Base-by-base conservation (phyloP, 2,888 invertebrate species). In the Anaspis maculata region DNA sequence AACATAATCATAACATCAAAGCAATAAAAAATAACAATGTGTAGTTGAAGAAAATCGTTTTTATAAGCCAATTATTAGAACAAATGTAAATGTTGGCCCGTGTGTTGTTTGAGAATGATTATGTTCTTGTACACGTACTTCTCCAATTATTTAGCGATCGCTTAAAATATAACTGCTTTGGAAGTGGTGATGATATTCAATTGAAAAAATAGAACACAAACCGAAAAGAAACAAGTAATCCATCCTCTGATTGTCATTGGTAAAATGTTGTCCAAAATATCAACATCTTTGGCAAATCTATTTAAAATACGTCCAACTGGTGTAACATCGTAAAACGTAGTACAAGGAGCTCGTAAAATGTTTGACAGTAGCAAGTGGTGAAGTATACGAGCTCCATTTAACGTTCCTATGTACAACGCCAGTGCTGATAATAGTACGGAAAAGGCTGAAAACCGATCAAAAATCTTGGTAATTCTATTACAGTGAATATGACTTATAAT, bases 261-360 rank as follows among this genome's bases (percentile, higher is more conserved):
- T 61, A 82, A 70, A 56, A 74, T 71, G 62, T 76, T 79, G 71
- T 83, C 82, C 64, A 82, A 66, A 54, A 76, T 71, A 62, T 83
- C 81, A 48, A 82, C 67, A 64, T 83, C 82, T 72, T 81, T 82
- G 62, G 77, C 75, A 72, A 82, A 82, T 49, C 84, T 73, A 71
- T 83, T 84, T 66, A 85, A 73, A 61, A 84, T 74, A 61, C 86
- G 73, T 62, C 86, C 85, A 45, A 79, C 70, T 42, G 86, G 85
- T 54, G 84, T 86, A 51, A 83, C 79, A 68, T 86, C 84, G 72
- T 79, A 85, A 73, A 83, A 85, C 59, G 76, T 74, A 58, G 73
- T 71, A 65, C 73, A 67, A 37, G 83, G 80, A 50, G 77, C 76
- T 59, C 74, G 72, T 54, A 86, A 66, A 57, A 82, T 73, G 57